Percentiles rank a stretch among this genome's conserved stretches.
Evolutionary conservation across 2,113 vertebrate species (phyloP).

Genomic region (Aegithalos caudatus): DNA sequence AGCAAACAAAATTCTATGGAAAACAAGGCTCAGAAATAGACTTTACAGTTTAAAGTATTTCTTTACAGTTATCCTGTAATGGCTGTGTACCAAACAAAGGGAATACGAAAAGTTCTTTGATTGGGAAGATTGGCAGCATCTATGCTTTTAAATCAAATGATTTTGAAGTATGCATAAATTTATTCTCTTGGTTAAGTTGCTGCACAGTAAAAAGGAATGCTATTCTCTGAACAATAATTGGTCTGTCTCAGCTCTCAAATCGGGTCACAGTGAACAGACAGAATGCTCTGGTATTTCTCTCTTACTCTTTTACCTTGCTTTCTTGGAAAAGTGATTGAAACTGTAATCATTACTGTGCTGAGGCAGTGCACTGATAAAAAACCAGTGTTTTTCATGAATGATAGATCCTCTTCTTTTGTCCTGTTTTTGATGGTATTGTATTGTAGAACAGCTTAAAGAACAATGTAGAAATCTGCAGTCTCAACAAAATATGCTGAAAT

Average conservation of each 20-base stretch:
- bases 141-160: background rate
- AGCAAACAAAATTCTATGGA: background rate
- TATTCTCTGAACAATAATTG: conserved; percentile 5
- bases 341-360: background rate
- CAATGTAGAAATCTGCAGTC: background rate
- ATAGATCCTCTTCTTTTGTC: background rate
- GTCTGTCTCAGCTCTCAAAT: background rate
- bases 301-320: background rate
- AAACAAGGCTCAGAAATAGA: background rate
- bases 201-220: background rate
- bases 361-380: background rate
- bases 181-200: conserved; percentile 12
- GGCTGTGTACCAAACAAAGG: background rate
- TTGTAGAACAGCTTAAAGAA: background rate
- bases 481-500: background rate
- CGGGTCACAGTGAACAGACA: conserved; percentile 17
- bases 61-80: background rate
- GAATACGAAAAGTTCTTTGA: background rate
- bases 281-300: background rate
- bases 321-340: background rate
- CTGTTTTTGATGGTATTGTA: background rate
- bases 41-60: background rate
- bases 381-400: background rate
- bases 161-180: conserved; percentile 12
- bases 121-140: background rate